Conservation (phyloP, 1,140 invertebrate species). For the Chelonus insularis region DNA sequence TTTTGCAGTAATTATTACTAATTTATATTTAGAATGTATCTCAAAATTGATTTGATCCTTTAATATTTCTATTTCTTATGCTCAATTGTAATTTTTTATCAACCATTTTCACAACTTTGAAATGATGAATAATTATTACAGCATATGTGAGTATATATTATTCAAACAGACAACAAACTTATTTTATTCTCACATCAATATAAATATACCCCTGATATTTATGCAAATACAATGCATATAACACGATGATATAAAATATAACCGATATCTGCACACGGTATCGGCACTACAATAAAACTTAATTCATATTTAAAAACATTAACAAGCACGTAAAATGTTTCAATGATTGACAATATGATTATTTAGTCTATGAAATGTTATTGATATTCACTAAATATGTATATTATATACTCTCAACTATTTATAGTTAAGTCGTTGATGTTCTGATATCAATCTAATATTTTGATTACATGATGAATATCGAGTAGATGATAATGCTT, state of each 20-base stretch:
- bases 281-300: neutral
- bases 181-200: slow-evolving; percentile 14
- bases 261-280: slow-evolving; percentile 1
- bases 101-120: too few species aligned
- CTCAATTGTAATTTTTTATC: too few species aligned
- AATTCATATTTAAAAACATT: slow-evolving; percentile 1
- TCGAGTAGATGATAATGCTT: too few species aligned
- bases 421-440: too few species aligned
- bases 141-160: slow-evolving; percentile 19
- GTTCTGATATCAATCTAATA: too few species aligned
- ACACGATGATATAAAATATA: slow-evolving; percentile 39
- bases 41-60: too few species aligned
- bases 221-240: slow-evolving; percentile 38
- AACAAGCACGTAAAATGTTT: slow-evolving; percentile 13
- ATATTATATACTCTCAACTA: too few species aligned
- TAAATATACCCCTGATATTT: slow-evolving; percentile 39
- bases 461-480: too few species aligned
- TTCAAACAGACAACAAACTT: slow-evolving; percentile 24
- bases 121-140: slow-evolving; percentile 34
- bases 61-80: too few species aligned
- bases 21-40: too few species aligned
- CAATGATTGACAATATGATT: neutral
- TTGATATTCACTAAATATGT: too few species aligned
- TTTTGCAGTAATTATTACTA: too few species aligned
- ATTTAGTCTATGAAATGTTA: neutral